Evolutionary conservation across 2,888 invertebrate species (phyloP).

Genomic region (Schrankia costaestrigalis): DNA sequence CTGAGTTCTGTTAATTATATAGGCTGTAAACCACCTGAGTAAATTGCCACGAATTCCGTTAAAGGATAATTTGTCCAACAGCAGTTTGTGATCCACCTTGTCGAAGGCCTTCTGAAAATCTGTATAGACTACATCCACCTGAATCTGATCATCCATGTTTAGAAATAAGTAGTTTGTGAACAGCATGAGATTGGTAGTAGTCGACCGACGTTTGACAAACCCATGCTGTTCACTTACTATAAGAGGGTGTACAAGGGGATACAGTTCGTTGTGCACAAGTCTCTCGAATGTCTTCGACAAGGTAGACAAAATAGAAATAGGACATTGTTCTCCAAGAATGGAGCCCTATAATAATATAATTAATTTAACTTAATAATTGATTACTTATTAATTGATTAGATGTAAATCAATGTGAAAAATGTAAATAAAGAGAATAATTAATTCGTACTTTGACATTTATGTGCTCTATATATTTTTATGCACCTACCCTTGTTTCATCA

Average conservation of each 20-base stretch:
- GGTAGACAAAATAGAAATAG: background rate
- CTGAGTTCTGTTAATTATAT: background rate
- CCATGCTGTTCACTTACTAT: slow-evolving; percentile 1
- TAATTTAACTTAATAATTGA: too few species aligned
- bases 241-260: background rate
- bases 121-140: background rate
- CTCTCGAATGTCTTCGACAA: slow-evolving; percentile 2
- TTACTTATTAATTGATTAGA: too few species aligned
- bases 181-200: slow-evolving; percentile 1
- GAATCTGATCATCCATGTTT: background rate
- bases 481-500: too few species aligned
- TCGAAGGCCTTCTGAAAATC: slow-evolving; percentile 1
- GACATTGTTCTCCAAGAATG: too few species aligned
- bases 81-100: background rate
- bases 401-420: too few species aligned
- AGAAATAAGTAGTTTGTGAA: background rate
- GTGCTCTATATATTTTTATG: too few species aligned
- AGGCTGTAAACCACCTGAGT: background rate
- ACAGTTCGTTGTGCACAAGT: background rate
- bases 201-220: background rate
- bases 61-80: background rate
- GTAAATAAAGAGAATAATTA: too few species aligned
- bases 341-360: too few species aligned
- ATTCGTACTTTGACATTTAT: too few species aligned
- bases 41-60: slow-evolving; percentile 1